Base-by-base conservation (phyloP, 2,113 vertebrate genomes). In the Melospiza georgiana region DNA sequence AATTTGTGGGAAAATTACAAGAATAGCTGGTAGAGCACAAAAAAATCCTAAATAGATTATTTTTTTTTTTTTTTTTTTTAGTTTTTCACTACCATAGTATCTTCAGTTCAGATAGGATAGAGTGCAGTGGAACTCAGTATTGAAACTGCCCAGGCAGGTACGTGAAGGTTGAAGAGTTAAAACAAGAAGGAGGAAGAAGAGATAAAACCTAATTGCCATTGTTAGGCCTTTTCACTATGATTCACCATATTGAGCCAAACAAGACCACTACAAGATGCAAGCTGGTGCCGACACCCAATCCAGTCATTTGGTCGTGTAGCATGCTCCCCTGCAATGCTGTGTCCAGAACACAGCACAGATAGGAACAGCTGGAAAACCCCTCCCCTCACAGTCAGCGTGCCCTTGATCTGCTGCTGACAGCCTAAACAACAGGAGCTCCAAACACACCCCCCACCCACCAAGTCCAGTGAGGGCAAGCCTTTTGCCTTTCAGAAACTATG, bases 311-410 rank as follows among this genome's bases (percentile, higher is more conserved):
- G 7, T 30, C 1, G 1, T 16, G 22, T 12, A 54, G 8, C 25
- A 12, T 13, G 46, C 13, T 41, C 8, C 13, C 11, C 37, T 46
- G 17, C 30, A 66, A 33, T 6, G 28, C 10, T 28, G 13, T 14
- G 25, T 80, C 21, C 41, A 77, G 55, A 12, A 74, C 77, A 75
- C 15, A 24, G 6, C 10, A 21, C 3, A 30, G 20, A 57, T 0
- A 51, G 54, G 51, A 85, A 28, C 0, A 41, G 20, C 51, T 28
- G 52, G 13, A 28, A 66, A 44, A 58, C 35, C 28, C 31, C 62
- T 23, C 9, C 35, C 10, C 6, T 43, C 28, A 16, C 12, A 33
- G 15, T 5, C 2, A 1, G 37, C 2, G 16, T 9, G 57, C 5
- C 19, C 28, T 54, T 54, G 39, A 43, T 5, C 30, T 43, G 22